A percentile compares a stretch with the other conserved stretches of the same genome.
Evolutionary conservation across 2,113 vertebrate species (phyloP).

Genomic region (Trogon surrucura): DNA sequence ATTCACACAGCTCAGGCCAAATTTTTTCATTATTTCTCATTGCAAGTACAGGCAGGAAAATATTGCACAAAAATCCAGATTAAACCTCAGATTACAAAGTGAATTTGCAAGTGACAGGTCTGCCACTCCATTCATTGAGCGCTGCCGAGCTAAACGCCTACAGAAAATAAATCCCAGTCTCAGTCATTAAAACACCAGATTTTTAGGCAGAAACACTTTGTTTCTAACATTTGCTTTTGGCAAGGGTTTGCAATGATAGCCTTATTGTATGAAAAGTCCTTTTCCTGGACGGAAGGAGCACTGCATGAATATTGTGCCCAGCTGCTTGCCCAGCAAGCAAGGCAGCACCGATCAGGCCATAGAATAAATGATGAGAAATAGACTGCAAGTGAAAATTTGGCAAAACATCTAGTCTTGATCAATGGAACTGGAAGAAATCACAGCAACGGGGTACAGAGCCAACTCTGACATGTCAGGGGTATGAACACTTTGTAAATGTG

Average conservation of each 20-base stretch:
- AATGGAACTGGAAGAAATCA: background rate
- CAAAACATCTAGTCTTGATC: background rate
- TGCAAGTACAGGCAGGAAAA: background rate
- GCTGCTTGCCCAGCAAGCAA: background rate
- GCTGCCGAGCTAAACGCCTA: background rate
- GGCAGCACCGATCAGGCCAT: fast-evolving
- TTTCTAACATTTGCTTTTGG: background rate
- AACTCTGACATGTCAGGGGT: background rate
- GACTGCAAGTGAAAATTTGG: background rate
- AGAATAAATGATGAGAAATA: background rate
- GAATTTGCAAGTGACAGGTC: background rate
- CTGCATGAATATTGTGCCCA: background rate
- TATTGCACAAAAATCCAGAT: background rate
- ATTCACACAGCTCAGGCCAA: background rate
- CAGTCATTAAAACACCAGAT: background rate
- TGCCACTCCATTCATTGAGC: background rate
- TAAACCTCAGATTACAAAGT: background rate
- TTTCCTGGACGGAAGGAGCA: fast-evolving
- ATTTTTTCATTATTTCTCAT: background rate
- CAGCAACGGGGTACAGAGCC: background rate
- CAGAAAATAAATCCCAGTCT: background rate
- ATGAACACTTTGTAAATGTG: background rate
- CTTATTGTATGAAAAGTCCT: background rate
- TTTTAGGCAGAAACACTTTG: background rate
- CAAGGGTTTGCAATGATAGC: background rate